Base-by-base conservation (phyloP, 2,113 vertebrate species). In the Orientallactaga bullata region DNA sequence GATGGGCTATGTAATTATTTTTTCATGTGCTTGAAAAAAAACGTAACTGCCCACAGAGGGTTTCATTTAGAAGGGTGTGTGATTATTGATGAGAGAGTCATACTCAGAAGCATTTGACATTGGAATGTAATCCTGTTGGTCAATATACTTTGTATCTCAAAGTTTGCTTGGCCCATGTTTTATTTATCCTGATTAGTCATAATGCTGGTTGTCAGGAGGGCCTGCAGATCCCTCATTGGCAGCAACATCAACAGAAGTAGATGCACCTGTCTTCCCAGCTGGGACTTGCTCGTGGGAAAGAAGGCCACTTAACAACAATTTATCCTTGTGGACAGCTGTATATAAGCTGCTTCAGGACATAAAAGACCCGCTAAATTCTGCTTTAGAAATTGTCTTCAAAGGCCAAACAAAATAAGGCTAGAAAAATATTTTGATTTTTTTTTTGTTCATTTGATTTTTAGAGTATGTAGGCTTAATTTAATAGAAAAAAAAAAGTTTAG, bases 191-290 rank as follows among this genome's bases (percentile, higher is more conserved):
- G 23, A 69, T 20, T 73, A 6, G 81, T 39, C 66, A 28, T 42
- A 42, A 39, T 89, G 51, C 30, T 82, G 74, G 20, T 71, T 83
- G 21, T 58, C 74, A 47, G 26, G 55, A 63, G 32, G 81, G 76
- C 2, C 12, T 93, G 47, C 20, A 74, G 61, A 84, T 93, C 68
- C 39, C 20, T 92, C 35, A 5, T 23, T 90, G 90, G 88, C 63
- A 92, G 32, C 60, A 60, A 51, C 74, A 47, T 91, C 69, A 87
- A 61, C 73, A 95, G 80, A 84, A 95, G 73, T 87, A 95, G 58
- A 73, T 80, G 83, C 80, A 95, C 85, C 92, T 96, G 93, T 96
- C 92, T 95, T 95, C 66, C 65, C 88, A 94, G 92, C 94, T 94
- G 93, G 68, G 39, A 15, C 85, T 85, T 93, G 60, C 58, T 96